A percentile compares a stretch with the other conserved stretches of the same genome.
These are phyloP conservation scores for Erinaceus europaeus DNA, from an alignment of 2,113 vertebrate genomes.

Conservation along the genomic window DNA sequence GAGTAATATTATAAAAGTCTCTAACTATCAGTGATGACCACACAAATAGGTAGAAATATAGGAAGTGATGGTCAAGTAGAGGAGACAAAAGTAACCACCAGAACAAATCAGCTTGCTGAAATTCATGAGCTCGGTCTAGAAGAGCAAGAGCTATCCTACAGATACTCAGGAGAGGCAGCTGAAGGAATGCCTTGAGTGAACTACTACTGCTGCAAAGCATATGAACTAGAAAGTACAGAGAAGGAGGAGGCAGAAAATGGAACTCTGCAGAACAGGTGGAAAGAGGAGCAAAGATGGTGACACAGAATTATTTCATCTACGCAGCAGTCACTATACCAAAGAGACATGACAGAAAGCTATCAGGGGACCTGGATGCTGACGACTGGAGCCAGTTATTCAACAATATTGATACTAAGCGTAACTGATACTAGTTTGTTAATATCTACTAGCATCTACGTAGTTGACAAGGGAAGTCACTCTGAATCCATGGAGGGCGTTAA, in stretches of 20 bases:
- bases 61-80: neutral
- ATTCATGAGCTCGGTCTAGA: too few species aligned
- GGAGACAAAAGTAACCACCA: neutral
- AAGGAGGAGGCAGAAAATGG: neutral
- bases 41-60: neutral
- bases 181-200: fast-evolving
- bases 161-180: too few species aligned
- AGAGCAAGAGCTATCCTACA: too few species aligned
- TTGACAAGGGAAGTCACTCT: neutral
- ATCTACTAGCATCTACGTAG: neutral
- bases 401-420: too few species aligned
- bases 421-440: too few species aligned
- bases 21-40: neutral
- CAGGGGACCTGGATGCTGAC: neutral
- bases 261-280: neutral
- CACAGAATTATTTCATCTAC: neutral
- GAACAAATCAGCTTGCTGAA: too few species aligned
- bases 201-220: neutral
- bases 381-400: neutral
- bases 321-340: neutral
- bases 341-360: neutral
- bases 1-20: neutral
- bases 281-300: neutral
- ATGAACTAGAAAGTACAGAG: neutral
- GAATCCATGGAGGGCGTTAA: neutral